Evolutionary conservation across 1,140 invertebrate genomes (phyloP).

Genomic region (Drosophila pallidifrons): DNA sequence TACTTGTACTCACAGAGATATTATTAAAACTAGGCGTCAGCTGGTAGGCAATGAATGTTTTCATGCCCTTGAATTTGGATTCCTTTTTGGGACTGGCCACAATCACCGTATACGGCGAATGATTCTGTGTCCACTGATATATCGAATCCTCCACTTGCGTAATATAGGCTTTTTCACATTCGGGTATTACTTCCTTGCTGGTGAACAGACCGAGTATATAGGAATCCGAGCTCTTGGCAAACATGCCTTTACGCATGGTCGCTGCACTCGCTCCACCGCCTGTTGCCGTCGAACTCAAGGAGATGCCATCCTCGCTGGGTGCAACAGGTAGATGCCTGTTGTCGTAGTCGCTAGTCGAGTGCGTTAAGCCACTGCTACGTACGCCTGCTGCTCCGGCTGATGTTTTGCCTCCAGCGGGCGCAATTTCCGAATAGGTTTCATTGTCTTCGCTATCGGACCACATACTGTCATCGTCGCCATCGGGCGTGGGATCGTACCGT

Average conservation of each 20-base stretch:
- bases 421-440: constrained; percentile 89
- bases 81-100: constrained; percentile 98
- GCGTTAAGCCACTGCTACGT: constrained; percentile 65
- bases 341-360: constrained; percentile 74
- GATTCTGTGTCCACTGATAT: constrained; percentile 90
- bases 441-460: constrained; percentile 90
- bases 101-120: constrained; percentile 91
- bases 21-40: constrained; percentile 97
- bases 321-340: constrained; percentile 76
- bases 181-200: constrained; percentile 90
- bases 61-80: constrained; percentile 98
- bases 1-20: constrained; percentile 91
- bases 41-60: constrained; percentile 98
- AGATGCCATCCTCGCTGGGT: constrained; percentile 74
- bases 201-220: constrained; percentile 92
- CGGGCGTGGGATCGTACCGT: constrained; percentile 87
- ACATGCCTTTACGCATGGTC: constrained; percentile 93
- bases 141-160: constrained; percentile 88
- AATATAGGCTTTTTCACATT: constrained; percentile 92
- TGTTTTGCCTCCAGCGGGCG: constrained; percentile 75
- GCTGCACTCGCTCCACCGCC: constrained; percentile 29
- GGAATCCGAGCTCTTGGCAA: constrained; percentile 90
- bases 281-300: constrained; percentile 58
- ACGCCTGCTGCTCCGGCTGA: constrained; percentile 50
- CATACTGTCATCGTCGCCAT: constrained; percentile 88